Conservation (phyloP, 2,113 vertebrate genomes). For the Psammodynastes pulverulentus region DNA sequence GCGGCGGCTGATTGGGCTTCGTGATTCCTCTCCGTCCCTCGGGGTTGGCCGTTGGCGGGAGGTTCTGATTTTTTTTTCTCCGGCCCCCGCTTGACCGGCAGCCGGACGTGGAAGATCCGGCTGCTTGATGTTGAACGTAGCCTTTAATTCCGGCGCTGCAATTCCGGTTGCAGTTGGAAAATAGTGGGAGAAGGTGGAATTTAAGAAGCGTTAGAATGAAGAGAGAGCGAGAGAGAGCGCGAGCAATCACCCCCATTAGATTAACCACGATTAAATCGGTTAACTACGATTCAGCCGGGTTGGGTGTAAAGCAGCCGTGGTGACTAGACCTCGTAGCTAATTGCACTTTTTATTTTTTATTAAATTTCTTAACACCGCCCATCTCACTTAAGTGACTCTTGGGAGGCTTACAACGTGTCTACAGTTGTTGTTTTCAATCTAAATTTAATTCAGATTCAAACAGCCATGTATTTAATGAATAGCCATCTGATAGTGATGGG, state of each 20-base stretch:
- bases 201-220: too few relatives aligned
- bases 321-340: background rate
- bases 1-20: background rate
- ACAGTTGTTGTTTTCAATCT: background rate
- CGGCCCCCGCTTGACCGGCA: background rate
- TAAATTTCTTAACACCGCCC: background rate
- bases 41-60: background rate
- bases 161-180: background rate
- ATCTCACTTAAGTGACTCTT: background rate
- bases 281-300: background rate
- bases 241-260: too few relatives aligned
- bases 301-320: background rate
- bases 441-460: background rate
- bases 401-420: background rate
- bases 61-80: background rate
- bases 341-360: background rate
- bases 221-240: background rate
- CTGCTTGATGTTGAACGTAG: rapidly evolving
- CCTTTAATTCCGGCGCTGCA: background rate
- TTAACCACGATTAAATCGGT: background rate
- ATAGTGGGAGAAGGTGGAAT: background rate
- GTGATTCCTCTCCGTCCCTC: background rate
- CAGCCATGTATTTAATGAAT: background rate
- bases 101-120: too few relatives aligned
- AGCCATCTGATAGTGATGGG: background rate